A percentile compares a stretch with the other conserved stretches of the same genome.
Evolutionary conservation across 1,140 invertebrate species (phyloP).

Genomic region (Diorhabda elongata): DNA sequence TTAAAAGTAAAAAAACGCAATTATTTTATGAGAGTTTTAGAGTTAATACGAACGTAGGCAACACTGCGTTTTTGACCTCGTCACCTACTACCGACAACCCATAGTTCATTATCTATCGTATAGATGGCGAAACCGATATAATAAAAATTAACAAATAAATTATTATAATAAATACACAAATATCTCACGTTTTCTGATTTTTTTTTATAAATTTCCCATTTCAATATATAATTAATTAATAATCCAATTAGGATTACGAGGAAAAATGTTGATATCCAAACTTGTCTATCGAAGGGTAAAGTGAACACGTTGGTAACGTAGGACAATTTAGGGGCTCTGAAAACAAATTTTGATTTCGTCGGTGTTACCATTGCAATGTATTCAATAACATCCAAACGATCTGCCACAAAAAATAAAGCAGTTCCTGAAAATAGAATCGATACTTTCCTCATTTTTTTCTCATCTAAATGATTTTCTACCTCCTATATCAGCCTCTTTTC

Average conservation of each 20-base stretch:
- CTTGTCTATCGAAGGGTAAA: conserved; percentile 55
- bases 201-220: conserved; percentile 44
- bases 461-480: conserved; percentile 40
- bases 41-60: no score
- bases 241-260: conserved; percentile 50
- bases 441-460: background rate
- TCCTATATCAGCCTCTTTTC: conserved; percentile 58
- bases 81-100: background rate
- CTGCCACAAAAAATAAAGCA: conserved; percentile 56
- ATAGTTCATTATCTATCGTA: background rate
- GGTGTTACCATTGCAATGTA: conserved; percentile 59
- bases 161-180: no score
- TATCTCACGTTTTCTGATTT: background rate
- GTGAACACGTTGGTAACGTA: conserved; percentile 61
- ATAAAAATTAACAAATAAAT: background rate
- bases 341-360: conserved; percentile 60
- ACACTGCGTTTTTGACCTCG: no score
- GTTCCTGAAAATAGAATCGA: conserved; percentile 48
- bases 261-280: conserved; percentile 55
- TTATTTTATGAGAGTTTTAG: no score
- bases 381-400: conserved; percentile 56
- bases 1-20: no score
- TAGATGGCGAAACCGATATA: no score
- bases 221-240: conserved; percentile 39
- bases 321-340: conserved; percentile 62